Evolutionary conservation across 2,888 invertebrate species (phyloP).

Genomic region (Ochropleura leucogaster): DNA sequence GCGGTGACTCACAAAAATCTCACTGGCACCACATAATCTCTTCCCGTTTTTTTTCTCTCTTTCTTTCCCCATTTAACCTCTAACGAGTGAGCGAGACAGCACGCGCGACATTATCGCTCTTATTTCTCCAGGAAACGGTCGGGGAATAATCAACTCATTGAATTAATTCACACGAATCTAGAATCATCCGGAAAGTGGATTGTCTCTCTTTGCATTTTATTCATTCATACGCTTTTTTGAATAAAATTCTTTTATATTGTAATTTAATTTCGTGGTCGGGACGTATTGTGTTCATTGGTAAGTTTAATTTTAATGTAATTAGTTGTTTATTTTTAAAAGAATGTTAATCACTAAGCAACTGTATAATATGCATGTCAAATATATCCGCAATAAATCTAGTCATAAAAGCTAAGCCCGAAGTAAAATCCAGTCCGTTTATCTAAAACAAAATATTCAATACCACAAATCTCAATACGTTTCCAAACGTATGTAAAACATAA

Average conservation of each 20-base stretch:
- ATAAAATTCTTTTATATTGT: conserved; percentile 47
- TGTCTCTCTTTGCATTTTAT: conserved; percentile 59
- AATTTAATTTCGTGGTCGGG: conserved; percentile 36
- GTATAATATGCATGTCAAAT: not conserved
- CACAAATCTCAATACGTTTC: conserved; percentile 8
- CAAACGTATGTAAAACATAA: conserved; percentile 21
- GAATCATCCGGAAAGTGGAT: conserved; percentile 64
- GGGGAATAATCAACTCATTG: conserved; percentile 75
- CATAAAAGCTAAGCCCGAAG: not conserved
- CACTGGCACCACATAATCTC: conserved; percentile 64
- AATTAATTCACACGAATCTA: conserved; percentile 73
- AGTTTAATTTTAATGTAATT: conserved; percentile 13
- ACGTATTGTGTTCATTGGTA: conserved; percentile 28
- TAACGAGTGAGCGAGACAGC: conserved; percentile 50
- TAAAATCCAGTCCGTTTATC: conserved; percentile 10
- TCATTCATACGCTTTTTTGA: conserved; percentile 55
- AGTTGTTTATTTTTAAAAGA: not conserved
- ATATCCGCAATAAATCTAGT: not conserved
- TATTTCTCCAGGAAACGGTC: conserved; percentile 68
- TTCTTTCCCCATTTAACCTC: conserved; percentile 23
- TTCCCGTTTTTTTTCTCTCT: conserved; percentile 39
- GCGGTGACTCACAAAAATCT: conserved; percentile 75
- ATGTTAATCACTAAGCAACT: not conserved
- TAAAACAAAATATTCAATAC: conserved; percentile 17
- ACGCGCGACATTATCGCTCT: conserved; percentile 59